Evolutionary conservation across 64 coral and sea anemone species (phyloP), one percentile per base, ranked within the genome.

Genomic region (Actinia equina): DNA sequence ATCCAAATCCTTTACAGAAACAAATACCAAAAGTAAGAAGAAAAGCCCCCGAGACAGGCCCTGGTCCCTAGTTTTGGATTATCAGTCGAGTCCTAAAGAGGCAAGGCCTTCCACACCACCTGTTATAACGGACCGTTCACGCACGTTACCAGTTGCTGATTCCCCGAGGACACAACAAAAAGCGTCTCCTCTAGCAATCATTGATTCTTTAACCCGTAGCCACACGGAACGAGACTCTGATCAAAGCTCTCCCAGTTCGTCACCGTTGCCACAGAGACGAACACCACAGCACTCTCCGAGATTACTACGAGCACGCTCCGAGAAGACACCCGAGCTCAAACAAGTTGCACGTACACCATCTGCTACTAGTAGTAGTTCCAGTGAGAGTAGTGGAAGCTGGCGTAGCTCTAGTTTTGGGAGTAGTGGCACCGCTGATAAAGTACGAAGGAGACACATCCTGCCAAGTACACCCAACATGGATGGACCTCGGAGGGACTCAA

Each of bases 331-430:
- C 17, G 54, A 79, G 11, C 79, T 77, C 71, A 81, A 84, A 17
- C 84, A 91, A 17, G 71, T 97, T 6, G 65, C 57, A 53, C 94
- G 94, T 43, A 93, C 88, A 56, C 85, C 88, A n/a, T 97, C 94
- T 20, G 88, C 84, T 54, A 97, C 91, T 19, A 97, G 94, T 71
- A 97, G 94, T 79, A 97, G 94, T 71, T 97, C 94, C 2, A 91
- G 94, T 83, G 94, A 87, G 43, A 88, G 94, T 11, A 81, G 92
- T 18, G 84, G 90, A 59, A 83, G 77, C 16, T 30, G 86, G 19
- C 55, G 22, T 2, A 77, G 41, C 44, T 69, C 57, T 7, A 69
- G 49, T 20, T 79, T 52, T 60, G 83, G 83, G 7, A 92, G 90
- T 12, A 87, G 15, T 43, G 17, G 30, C 3, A 61, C 51, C 3